Base-by-base conservation (phyloP, 2,113 vertebrate species). In the Cryptotis parvus region DNA sequence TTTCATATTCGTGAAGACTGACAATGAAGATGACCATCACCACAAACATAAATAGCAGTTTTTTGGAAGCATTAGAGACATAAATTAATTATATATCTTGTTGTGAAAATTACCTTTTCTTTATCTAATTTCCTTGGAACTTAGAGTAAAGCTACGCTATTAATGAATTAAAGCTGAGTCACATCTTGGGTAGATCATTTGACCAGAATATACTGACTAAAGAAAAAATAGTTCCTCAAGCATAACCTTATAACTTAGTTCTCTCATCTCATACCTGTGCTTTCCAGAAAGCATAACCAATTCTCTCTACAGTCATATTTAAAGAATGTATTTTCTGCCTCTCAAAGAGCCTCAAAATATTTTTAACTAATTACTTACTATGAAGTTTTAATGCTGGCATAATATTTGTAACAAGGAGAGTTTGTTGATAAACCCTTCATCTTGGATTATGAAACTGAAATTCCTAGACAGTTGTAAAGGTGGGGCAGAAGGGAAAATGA, bases 111-210 rank as follows among this genome's bases (percentile, higher is more conserved):
- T 81, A 31, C 1, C 14, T 26, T 35, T 29, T 4, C 1, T 92
- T 79, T 81, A n/a, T 90, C 70, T 65, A 68, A 77, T 65, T 11
- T 84, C 20, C 72, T 81, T 85, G 45, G 72, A 83, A 92, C 11
- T 33, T n/a, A 80, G 8, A 4, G 91, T 33, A n/a, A 91, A 0
- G 45, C 76, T 76, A 55, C 11, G 45, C 9, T 41, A 78, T 80
- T 87, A 89, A 92, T 76, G 15, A 87, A 58, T 27, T 45, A 83
- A 91, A 87, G 55, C 12, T 74, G 16, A 86, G 55, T 76, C 33
- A 66, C 70, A 91, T 70, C 12, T 45, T 87, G 22, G 8, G 58
- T 24, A 31, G 10, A 86, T 9, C 22, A 81, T 58, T 84, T 65
- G 84, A 68, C 33, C 29, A 79, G 63, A 87, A 79, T 76, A 49